These are phyloP conservation scores for Conopomorpha cramerella DNA, from an alignment of 1,140 invertebrate species.

Conservation along the genomic window DNA sequence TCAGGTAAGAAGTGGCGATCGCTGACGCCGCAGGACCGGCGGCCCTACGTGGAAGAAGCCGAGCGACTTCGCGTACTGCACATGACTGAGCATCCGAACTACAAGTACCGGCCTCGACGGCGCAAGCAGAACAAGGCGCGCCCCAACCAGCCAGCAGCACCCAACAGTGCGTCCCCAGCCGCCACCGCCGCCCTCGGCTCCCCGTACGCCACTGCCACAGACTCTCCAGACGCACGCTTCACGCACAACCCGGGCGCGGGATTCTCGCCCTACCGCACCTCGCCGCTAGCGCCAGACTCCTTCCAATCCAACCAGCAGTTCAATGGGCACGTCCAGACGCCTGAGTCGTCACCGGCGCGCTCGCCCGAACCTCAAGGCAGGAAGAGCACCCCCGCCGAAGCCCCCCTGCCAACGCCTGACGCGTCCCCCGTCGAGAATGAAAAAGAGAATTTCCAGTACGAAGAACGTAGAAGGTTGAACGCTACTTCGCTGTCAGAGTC, in stretches of 20 bases:
- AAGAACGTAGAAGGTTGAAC: conserved; percentile 45
- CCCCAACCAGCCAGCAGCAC: conserved; percentile 36
- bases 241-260: conserved; percentile 47
- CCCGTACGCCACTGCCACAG: conserved; percentile 49
- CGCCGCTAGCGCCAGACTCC: conserved; percentile 48
- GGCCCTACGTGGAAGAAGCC: conserved; percentile 93
- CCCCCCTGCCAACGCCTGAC: conserved; percentile 70
- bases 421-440: conserved; percentile 73
- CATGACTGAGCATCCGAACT: conserved; percentile 97
- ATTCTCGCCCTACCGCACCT: conserved; percentile 51
- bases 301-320: conserved; percentile 33
- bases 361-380: conserved; percentile 68
- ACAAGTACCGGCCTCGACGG: conserved; percentile 91
- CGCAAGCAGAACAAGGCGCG: conserved; percentile 87
- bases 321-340: conserved; percentile 68
- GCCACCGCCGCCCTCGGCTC: conserved; percentile 33
- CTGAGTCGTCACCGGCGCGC: conserved; percentile 73
- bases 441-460: conserved; percentile 60
- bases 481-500: conserved; percentile 39
- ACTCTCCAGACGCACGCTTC: conserved; percentile 62
- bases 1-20: conserved; percentile 94
- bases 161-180: conserved; percentile 29
- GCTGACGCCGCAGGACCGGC: conserved; percentile 85
- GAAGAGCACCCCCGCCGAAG: conserved; percentile 39
- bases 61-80: conserved; percentile 90